These are phyloP conservation scores for Trematomus bernacchii DNA, from an alignment of 2,797 vertebrate species.

Conservation along the genomic window DNA sequence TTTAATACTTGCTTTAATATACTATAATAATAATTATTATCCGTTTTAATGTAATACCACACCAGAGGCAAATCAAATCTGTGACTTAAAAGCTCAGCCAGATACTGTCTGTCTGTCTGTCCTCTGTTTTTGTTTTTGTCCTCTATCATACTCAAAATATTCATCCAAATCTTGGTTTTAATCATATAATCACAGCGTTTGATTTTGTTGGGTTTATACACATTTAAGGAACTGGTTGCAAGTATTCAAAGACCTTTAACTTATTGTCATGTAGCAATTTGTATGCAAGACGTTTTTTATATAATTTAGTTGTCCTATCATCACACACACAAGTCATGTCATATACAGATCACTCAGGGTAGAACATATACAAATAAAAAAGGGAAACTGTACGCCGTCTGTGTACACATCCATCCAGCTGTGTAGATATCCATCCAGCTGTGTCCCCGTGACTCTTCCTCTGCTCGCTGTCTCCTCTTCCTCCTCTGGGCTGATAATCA, in stretches of 20 bases:
- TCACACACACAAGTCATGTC: background rate
- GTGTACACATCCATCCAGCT: conserved; percentile 47
- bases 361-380: background rate
- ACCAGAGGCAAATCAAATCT: too few relatives aligned
- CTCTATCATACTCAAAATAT: background rate
- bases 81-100: conserved; percentile 22
- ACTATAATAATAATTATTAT: background rate
- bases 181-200: background rate
- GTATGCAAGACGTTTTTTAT: too few relatives aligned
- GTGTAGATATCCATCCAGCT: conserved; percentile 55
- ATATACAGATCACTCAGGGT: background rate
- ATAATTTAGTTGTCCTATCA: too few relatives aligned
- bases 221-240: background rate
- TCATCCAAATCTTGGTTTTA: background rate
- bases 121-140: background rate
- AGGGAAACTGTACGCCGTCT: conserved; percentile 15
- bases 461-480: conserved; percentile 48
- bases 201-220: background rate
- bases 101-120: background rate
- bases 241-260: background rate
- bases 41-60: background rate
- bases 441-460: conserved; percentile 48
- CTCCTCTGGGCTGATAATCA: conserved; percentile 71
- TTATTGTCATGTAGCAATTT: background rate
- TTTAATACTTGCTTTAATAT: background rate